A percentile compares a stretch with the other conserved stretches of the same genome.
phyloP scores from a whole-genome alignment of 2,113 vertebrate genomes.

The Mixornis gularis region DNA sequence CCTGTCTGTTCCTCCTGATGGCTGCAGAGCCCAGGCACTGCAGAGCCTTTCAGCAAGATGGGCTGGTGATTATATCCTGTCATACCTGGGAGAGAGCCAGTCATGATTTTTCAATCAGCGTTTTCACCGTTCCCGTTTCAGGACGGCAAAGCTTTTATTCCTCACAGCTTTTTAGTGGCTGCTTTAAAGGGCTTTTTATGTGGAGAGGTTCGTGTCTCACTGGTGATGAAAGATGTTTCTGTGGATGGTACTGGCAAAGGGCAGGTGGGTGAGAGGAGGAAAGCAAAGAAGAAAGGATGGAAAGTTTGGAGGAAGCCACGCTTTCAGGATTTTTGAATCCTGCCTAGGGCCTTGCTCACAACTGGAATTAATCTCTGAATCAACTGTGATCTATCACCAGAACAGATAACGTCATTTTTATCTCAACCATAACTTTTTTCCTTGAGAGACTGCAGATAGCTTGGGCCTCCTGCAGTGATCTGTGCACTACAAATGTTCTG shows the following conservation, averaged over 20 bases:
- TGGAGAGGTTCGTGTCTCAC: neutral
- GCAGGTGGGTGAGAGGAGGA: neutral
- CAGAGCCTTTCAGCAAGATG: constrained; percentile 45
- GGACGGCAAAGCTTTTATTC: constrained; percentile 21
- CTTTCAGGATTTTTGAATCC: neutral
- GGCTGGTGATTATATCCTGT: constrained; percentile 54
- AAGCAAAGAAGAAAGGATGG: neutral
- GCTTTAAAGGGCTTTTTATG: neutral
- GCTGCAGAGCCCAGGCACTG: constrained; percentile 47
- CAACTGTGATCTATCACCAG: neutral
- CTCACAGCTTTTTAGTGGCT: neutral
- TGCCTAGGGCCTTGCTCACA: neutral
- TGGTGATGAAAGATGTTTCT: neutral
- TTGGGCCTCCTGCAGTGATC: neutral
- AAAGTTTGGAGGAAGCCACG: neutral
- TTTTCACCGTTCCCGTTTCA: constrained; percentile 35
- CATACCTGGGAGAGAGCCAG: neutral
- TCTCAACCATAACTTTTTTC: neutral
- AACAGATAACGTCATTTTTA: neutral
- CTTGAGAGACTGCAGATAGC: neutral
- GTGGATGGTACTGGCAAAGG: neutral
- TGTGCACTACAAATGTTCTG: neutral
- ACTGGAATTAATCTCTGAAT: neutral
- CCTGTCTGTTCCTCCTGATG: neutral
- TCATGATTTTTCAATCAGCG: constrained; percentile 58